Evolutionary conservation across 2,113 vertebrate species (phyloP).

Genomic region (cat (Felis catus)): DNA sequence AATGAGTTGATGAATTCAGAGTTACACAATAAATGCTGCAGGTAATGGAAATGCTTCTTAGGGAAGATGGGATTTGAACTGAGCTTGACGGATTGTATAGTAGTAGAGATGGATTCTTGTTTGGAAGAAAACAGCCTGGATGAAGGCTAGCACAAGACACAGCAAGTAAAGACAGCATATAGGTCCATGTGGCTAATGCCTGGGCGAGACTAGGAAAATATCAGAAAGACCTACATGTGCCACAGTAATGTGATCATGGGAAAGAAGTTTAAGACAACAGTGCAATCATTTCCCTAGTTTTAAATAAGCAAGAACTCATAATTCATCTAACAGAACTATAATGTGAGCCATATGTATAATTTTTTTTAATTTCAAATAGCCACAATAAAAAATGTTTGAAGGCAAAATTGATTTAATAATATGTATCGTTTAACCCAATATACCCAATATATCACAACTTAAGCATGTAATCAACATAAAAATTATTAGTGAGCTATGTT

Average conservation of each 20-base stretch:
- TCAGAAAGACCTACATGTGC: background rate
- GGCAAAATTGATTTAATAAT: background rate
- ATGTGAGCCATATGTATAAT: background rate
- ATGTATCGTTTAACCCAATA: background rate
- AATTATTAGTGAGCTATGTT: background rate
- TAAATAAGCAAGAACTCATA: background rate
- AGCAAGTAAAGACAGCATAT: background rate
- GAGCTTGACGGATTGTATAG: background rate
- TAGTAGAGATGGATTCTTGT: background rate
- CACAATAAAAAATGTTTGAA: background rate
- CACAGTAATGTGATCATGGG: background rate
- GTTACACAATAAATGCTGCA: background rate
- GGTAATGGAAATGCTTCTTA: background rate
- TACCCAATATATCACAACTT: background rate
- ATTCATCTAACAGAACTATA: background rate
- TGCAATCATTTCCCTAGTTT: background rate
- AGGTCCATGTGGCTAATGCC: rapidly evolving
- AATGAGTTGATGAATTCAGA: background rate
- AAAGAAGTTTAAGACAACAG: background rate
- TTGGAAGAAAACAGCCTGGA: background rate
- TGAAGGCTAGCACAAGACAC: background rate
- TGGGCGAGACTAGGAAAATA: background rate
- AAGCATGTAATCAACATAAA: background rate
- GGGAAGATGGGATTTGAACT: background rate
- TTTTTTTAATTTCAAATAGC: background rate